A percentile compares a stretch with the other conserved stretches of the same genome.
phyloP scores from a whole-genome alignment of 2,888 invertebrate species.

The Spodoptera littoralis region DNA sequence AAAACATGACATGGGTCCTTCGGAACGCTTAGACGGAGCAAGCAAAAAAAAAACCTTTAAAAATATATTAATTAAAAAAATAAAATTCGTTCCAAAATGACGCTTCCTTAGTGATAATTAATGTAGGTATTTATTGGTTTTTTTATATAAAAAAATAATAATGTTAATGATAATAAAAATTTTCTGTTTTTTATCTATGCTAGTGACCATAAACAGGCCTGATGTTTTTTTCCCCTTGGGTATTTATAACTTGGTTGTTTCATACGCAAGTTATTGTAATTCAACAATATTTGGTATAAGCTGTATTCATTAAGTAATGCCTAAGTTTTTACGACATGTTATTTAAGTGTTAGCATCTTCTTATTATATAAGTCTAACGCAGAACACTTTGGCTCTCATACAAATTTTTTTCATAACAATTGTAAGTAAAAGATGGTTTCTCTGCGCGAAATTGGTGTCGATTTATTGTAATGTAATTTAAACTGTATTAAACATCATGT shows the following conservation, averaged over 20 bases:
- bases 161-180: conserved; percentile 24
- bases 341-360: conserved; percentile 85
- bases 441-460: conserved; percentile 57
- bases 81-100: conserved; percentile 69
- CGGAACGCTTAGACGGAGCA: conserved; percentile 48
- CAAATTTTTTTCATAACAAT: conserved; percentile 53
- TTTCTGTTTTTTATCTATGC: conserved; percentile 62
- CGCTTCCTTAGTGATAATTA: conserved; percentile 77
- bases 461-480: not conserved
- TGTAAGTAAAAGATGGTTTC: conserved; percentile 47
- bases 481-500: too few relatives aligned
- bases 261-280: conserved; percentile 53
- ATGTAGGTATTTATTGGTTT: conserved; percentile 71
- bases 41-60: conserved; percentile 43
- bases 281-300: conserved; percentile 76
- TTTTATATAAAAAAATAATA: conserved; percentile 53
- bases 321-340: conserved; percentile 86
- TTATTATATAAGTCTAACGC: conserved; percentile 82
- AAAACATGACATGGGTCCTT: conserved; percentile 58
- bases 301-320: conserved; percentile 85
- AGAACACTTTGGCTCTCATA: conserved; percentile 73
- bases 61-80: conserved; percentile 35
- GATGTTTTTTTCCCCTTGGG: conserved; percentile 48
- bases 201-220: conserved; percentile 55
- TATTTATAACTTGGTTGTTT: conserved; percentile 55